Percentiles rank a stretch among this genome's conserved stretches.
These are phyloP conservation scores for Lasioglossum malachurum DNA, from an alignment of 2,888 invertebrate genomes.

Conservation along the genomic window DNA sequence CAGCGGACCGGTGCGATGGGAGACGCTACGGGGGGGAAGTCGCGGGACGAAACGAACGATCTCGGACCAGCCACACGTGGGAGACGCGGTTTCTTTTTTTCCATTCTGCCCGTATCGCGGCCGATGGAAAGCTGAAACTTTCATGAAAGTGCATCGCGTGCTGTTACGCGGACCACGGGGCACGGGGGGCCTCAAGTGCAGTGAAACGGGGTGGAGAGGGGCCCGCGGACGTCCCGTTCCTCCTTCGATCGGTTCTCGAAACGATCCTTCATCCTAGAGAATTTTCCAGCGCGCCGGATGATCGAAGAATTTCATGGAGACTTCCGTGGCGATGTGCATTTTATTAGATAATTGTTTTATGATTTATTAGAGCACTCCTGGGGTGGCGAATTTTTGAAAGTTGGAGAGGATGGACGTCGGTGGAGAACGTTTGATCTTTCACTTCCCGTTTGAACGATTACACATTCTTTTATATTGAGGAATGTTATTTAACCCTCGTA, in stretches of 20 bases:
- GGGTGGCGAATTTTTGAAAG: too few relatives aligned
- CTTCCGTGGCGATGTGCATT: too few relatives aligned
- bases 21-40: neutral
- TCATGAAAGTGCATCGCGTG: conserved; percentile 83
- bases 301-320: too few relatives aligned
- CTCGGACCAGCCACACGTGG: conserved; percentile 60
- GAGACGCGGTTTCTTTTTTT: conserved; percentile 71
- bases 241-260: neutral
- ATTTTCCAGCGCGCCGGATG: too few relatives aligned
- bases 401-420: too few relatives aligned
- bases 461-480: too few relatives aligned
- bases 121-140: conserved; percentile 83
- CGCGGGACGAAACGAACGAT: neutral
- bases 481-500: too few relatives aligned
- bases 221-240: neutral
- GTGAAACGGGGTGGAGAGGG: conserved; percentile 31
- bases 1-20: neutral
- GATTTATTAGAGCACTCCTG: too few relatives aligned
- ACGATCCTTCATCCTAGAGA: too few relatives aligned
- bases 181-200: conserved; percentile 23
- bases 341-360: too few relatives aligned
- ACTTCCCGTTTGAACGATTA: too few relatives aligned
- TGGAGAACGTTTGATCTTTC: too few relatives aligned
- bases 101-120: conserved; percentile 73
- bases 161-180: conserved; percentile 68